Percentiles rank a stretch among this genome's conserved stretches.
phyloP scores from a whole-genome alignment of 2,888 invertebrate species.

The Imbricaverruca yamaguchii region DNA sequence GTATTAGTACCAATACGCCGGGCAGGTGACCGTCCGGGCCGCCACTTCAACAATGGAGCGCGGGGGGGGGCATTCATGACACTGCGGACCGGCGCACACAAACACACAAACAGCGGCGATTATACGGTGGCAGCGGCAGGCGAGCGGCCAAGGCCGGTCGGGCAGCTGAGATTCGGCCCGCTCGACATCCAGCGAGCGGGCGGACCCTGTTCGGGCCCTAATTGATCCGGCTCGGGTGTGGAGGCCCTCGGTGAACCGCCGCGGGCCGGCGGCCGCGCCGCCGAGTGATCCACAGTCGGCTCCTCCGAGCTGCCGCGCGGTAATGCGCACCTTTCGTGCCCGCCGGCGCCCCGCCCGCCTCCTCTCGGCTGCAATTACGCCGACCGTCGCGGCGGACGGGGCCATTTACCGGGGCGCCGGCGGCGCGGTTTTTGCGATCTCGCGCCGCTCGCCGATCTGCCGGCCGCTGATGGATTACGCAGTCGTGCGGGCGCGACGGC shows the following conservation, averaged over 20 bases:
- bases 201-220: background rate
- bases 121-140: background rate
- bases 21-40: background rate
- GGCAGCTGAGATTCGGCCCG: too few relatives aligned
- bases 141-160: too few relatives aligned
- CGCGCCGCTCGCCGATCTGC: background rate
- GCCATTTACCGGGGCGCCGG: background rate
- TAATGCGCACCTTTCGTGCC: background rate
- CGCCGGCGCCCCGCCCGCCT: background rate
- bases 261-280: too few relatives aligned
- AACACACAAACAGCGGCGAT: background rate
- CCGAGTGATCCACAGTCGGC: too few relatives aligned
- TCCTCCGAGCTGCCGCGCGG: background rate
- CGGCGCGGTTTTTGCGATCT: constrained; percentile 9
- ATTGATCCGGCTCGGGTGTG: background rate
- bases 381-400: background rate
- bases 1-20: constrained; percentile 9
- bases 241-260: background rate
- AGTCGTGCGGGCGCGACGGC: background rate
- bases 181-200: background rate
- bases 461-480: constrained; percentile 8
- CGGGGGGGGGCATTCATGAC: background rate
- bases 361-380: background rate
- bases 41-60: too few relatives aligned
- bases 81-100: background rate